Percentiles rank a stretch among this genome's conserved stretches.
Evolutionary conservation across 2,888 invertebrate genomes (phyloP).

Genomic region (Arctia plantaginis): DNA sequence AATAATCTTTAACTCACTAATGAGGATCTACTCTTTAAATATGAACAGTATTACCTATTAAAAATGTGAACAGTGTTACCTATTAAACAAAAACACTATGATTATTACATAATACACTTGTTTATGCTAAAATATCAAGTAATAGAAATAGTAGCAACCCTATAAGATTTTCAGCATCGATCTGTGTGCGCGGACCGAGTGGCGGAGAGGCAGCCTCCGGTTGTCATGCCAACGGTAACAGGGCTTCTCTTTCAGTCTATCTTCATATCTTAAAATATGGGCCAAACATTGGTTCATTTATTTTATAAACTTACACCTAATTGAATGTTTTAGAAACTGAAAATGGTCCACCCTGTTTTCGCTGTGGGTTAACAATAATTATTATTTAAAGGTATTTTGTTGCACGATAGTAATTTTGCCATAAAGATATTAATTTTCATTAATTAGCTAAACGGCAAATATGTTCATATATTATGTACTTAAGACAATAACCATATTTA

Average conservation of each 20-base stretch:
- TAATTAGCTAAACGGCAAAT: neutral
- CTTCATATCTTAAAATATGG: slow-evolving; percentile 57
- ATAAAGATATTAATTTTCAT: neutral
- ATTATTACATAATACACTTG: neutral
- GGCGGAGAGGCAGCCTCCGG: slow-evolving; percentile 73
- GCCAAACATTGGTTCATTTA: slow-evolving; percentile 41
- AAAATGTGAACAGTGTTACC: neutral
- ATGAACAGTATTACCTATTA: too few species aligned
- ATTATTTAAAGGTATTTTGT: neutral
- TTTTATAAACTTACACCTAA: neutral
- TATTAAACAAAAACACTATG: neutral
- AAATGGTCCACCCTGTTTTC: neutral
- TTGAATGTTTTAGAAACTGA: neutral
- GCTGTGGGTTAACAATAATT: neutral
- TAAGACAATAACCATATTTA: neutral
- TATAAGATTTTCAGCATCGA: slow-evolving; percentile 75
- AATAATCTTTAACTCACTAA: too few species aligned
- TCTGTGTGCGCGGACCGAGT: slow-evolving; percentile 78
- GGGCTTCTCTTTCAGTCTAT: slow-evolving; percentile 60
- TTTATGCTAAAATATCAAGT: neutral
- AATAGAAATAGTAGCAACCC: slow-evolving; percentile 61
- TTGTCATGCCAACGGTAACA: slow-evolving; percentile 71
- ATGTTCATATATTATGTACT: neutral
- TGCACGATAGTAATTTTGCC: neutral
- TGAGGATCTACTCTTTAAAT: too few species aligned